Conservation (phyloP, 1,140 invertebrate genomes). For the Cryptotermes secundus region DNA sequence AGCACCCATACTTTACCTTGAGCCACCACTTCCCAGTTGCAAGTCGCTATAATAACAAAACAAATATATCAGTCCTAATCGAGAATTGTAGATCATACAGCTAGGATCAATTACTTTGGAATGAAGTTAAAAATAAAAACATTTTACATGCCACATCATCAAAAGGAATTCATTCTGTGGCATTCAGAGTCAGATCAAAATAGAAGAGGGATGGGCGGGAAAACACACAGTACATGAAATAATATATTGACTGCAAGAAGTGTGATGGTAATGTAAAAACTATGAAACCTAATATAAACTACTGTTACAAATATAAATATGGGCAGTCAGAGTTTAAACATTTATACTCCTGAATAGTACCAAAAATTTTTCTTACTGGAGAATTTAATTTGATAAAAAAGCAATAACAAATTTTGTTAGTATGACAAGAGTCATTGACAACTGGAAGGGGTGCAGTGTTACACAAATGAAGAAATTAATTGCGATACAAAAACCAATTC, state of each 20-base stretch:
- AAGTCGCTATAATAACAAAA: constrained; percentile 61
- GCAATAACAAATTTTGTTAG: not conserved
- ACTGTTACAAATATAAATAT: not conserved
- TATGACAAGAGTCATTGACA: constrained; percentile 20
- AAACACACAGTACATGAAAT: not conserved
- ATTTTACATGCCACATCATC: constrained; percentile 22
- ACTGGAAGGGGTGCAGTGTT: constrained; percentile 22
- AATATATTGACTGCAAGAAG: not conserved
- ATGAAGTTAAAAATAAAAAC: constrained; percentile 15
- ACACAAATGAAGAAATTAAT: constrained; percentile 31
- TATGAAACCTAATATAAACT: constrained; percentile 3
- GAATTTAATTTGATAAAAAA: not conserved
- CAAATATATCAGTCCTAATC: constrained; percentile 39
- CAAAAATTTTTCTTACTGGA: not conserved
- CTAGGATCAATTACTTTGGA: constrained; percentile 19
- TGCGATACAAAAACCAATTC: constrained; percentile 22
- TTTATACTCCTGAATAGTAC: not conserved
- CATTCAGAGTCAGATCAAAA: not conserved
- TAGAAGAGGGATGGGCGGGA: not conserved
- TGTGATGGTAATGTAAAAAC: not conserved
- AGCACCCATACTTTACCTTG: constrained; percentile 56
- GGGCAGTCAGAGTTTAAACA: not conserved
- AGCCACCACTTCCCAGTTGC: constrained; percentile 59
- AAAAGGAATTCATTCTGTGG: not conserved
- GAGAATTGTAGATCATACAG: constrained; percentile 23